phyloP scores from a whole-genome alignment of 2,113 vertebrate species.

The Fregata magnificens region DNA sequence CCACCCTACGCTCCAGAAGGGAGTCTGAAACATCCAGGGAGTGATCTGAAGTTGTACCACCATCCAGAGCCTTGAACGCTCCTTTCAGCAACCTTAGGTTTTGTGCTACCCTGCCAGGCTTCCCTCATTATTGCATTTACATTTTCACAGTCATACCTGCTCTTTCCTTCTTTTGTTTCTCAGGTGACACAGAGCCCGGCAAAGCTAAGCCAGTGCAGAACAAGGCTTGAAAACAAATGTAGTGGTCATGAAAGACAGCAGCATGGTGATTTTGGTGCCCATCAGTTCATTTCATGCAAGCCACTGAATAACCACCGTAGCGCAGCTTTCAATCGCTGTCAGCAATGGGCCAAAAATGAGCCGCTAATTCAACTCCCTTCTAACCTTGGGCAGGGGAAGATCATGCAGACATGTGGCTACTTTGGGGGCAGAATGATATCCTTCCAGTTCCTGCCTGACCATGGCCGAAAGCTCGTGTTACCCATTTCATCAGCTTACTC shows the following conservation, averaged over 20 bases:
- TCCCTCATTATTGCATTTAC: background rate
- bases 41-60: background rate
- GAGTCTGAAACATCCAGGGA: background rate
- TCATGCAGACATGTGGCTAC: background rate
- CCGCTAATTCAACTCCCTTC: background rate
- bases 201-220: background rate
- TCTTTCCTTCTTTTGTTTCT: background rate
- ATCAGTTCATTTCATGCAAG: background rate
- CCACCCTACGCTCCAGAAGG: background rate
- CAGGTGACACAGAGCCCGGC: background rate
- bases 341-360: background rate
- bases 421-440: background rate
- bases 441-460: background rate
- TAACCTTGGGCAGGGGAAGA: background rate
- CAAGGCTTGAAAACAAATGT: background rate
- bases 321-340: background rate
- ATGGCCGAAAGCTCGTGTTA: background rate
- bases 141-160: background rate
- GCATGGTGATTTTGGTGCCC: background rate
- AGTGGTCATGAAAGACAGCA: background rate
- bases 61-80: background rate
- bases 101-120: background rate
- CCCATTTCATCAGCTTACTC: background rate
- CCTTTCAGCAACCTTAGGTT: background rate
- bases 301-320: background rate